Conservation (phyloP, 2,888 invertebrate genomes). For the Drosophila multiciliata region DNA sequence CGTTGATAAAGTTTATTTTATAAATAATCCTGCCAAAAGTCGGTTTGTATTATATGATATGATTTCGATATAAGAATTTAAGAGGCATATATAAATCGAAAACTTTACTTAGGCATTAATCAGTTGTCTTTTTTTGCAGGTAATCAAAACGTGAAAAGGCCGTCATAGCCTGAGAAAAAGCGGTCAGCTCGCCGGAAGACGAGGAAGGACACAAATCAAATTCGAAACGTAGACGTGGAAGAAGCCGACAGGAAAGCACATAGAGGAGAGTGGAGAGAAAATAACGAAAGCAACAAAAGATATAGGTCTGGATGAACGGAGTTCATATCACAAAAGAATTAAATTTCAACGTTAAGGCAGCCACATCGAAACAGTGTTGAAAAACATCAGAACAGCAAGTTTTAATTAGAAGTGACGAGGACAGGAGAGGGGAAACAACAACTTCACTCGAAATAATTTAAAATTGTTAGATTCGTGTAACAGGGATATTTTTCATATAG, state of each 20-base stretch:
- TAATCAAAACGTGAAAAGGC: conserved; percentile 64
- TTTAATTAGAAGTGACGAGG: conserved; percentile 7
- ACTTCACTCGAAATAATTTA: conserved; percentile 37
- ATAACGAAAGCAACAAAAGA: not conserved
- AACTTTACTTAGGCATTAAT: not conserved
- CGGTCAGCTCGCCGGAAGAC: conserved; percentile 53
- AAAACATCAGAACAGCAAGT: conserved; percentile 27
- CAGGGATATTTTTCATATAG: conserved; percentile 67
- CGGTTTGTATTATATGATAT: not conserved
- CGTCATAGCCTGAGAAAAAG: conserved; percentile 62
- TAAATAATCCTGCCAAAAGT: not conserved
- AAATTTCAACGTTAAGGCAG: conserved; percentile 11
- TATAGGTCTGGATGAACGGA: conserved; percentile 42
- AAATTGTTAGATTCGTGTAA: conserved; percentile 39
- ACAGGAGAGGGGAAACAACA: conserved; percentile 15
- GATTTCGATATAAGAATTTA: not conserved
- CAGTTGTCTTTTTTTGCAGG: conserved; percentile 36
- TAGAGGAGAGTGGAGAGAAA: not conserved
- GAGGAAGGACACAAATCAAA: conserved; percentile 35
- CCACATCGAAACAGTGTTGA: conserved; percentile 46
- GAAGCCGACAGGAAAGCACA: conserved; percentile 1
- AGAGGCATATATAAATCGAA: not conserved
- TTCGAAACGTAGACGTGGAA: conserved; percentile 30
- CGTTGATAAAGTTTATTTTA: not conserved
- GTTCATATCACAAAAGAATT: conserved; percentile 66